Evolutionary conservation across 2,797 vertebrate genomes (phyloP).

Genomic region (Gallinago solitaria): DNA sequence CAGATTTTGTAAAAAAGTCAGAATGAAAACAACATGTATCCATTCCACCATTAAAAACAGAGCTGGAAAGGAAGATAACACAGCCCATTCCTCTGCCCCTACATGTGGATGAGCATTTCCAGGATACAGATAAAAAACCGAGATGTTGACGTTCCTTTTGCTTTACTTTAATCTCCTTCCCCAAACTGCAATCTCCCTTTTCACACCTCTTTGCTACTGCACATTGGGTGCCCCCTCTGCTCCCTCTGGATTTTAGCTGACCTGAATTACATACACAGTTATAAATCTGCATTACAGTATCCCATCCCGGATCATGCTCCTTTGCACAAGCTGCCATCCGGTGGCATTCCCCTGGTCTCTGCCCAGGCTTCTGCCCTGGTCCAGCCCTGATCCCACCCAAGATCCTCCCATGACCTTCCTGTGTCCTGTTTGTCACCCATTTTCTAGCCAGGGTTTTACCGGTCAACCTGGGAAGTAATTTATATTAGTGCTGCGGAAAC

Average conservation of each 20-base stretch:
- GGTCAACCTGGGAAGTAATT: not conserved
- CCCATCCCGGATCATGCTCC: not conserved
- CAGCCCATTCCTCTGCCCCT: not conserved
- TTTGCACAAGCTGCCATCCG: fast-evolving
- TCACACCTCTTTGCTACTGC: not conserved
- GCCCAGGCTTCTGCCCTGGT: not conserved
- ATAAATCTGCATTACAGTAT: not conserved
- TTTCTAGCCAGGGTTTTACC: not conserved
- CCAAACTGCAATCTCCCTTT: not conserved
- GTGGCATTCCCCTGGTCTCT: not conserved
- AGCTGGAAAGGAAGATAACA: not conserved
- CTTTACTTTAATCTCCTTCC: not conserved
- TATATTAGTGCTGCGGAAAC: not conserved
- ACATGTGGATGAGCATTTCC: not conserved
- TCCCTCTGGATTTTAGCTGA: not conserved
- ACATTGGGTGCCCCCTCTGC: not conserved
- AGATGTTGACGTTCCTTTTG: not conserved
- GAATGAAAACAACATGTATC: slow-evolving; percentile 15
- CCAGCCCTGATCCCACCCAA: not conserved
- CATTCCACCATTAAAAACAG: not conserved
- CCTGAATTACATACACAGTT: not conserved
- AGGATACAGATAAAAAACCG: fast-evolving
- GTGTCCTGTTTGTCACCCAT: not conserved
- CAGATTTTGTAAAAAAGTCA: slow-evolving; percentile 2
- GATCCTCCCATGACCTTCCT: not conserved